Conservation (phyloP, 2,888 invertebrate genomes). For the Homarus gammarus region DNA sequence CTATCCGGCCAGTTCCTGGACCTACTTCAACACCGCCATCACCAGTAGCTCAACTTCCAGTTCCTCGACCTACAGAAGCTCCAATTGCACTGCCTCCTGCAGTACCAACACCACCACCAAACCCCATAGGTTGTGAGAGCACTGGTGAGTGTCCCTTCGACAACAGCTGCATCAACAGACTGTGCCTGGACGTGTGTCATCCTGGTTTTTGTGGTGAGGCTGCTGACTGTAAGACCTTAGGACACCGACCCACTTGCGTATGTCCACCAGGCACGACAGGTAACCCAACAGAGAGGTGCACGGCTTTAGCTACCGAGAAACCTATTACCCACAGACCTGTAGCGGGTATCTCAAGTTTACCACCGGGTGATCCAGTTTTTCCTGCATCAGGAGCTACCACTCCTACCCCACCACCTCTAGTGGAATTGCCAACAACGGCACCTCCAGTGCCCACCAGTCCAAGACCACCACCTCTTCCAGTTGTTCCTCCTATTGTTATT, state of each 20-base stretch:
- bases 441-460: not conserved
- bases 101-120: slow-evolving; percentile 39
- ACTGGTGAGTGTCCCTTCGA: slow-evolving; percentile 62
- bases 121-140: slow-evolving; percentile 63
- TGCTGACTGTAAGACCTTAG: slow-evolving; percentile 66
- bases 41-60: slow-evolving; percentile 60
- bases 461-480: slow-evolving; percentile 14
- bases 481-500: slow-evolving; percentile 53
- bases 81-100: slow-evolving; percentile 30
- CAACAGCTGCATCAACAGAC: slow-evolving; percentile 67
- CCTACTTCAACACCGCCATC: slow-evolving; percentile 52
- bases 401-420: slow-evolving; percentile 28
- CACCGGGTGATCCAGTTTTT: not conserved
- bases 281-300: slow-evolving; percentile 67
- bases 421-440: slow-evolving; percentile 14
- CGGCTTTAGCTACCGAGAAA: slow-evolving; percentile 54
- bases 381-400: not conserved
- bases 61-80: slow-evolving; percentile 38
- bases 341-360: slow-evolving; percentile 8
- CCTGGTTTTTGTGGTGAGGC: slow-evolving; percentile 65
- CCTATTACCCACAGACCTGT: slow-evolving; percentile 23
- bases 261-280: slow-evolving; percentile 71
- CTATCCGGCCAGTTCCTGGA: slow-evolving; percentile 63
- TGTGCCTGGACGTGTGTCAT: slow-evolving; percentile 70
- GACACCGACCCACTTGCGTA: slow-evolving; percentile 55